These are phyloP conservation scores for Cyclina sinensis DNA, from an alignment of 1,140 invertebrate species.

Conservation along the genomic window DNA sequence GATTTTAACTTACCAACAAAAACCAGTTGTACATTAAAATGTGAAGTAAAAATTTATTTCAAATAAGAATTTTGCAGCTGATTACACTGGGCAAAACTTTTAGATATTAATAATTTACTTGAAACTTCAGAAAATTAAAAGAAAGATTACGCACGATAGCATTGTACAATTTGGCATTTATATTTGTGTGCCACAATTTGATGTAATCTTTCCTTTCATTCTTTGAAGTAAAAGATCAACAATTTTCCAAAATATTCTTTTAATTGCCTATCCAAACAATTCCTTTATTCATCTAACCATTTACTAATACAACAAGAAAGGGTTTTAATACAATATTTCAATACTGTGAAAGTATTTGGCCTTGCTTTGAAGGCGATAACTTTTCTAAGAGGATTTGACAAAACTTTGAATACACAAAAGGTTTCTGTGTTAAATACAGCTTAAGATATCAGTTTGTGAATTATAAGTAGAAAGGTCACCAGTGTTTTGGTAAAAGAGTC, in stretches of 20 bases:
- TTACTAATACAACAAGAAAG: conserved; percentile 7
- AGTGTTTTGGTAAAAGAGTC: not conserved
- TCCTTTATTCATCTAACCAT: conserved; percentile 12
- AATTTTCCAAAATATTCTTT: not conserved
- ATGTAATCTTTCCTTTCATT: not conserved
- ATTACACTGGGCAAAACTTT: too few relatives aligned
- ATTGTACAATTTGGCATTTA: too few relatives aligned
- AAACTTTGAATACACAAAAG: conserved; percentile 22
- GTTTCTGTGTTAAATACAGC: conserved; percentile 20
- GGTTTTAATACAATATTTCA: not conserved
- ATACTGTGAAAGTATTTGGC: not conserved
- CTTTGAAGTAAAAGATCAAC: conserved; percentile 4
- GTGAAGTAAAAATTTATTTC: too few relatives aligned
- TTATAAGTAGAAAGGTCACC: not conserved
- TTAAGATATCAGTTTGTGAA: not conserved
- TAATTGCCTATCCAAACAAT: not conserved
- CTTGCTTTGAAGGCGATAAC: conserved; percentile 22
- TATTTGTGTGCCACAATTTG: not conserved
- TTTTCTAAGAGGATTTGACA: conserved; percentile 12
- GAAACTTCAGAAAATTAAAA: too few relatives aligned
- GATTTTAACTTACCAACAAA: too few relatives aligned
- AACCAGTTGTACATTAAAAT: too few relatives aligned
- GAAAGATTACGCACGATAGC: too few relatives aligned
- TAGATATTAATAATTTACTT: too few relatives aligned
- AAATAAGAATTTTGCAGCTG: too few relatives aligned